Conservation (phyloP, 2,797 vertebrate genomes). For the Corythornis leucogaster region DNA sequence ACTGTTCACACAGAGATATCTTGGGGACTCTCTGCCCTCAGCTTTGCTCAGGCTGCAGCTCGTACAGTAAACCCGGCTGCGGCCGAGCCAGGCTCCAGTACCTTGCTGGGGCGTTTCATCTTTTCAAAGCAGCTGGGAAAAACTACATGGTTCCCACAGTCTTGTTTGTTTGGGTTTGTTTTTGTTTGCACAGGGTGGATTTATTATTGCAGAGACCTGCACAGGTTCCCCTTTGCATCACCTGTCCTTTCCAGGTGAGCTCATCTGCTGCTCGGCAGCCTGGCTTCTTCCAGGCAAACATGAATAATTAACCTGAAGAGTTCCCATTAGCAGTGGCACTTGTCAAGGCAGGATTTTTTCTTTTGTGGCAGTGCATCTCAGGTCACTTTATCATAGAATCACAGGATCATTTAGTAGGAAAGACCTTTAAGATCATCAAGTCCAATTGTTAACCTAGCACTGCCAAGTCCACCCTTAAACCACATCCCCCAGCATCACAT, state of each 20-base stretch:
- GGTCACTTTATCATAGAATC: neutral
- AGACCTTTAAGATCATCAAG: neutral
- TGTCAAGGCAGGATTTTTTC: neutral
- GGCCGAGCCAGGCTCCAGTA: slow-evolving; percentile 1
- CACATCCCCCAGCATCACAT: neutral
- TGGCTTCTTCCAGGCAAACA: neutral
- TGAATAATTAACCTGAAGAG: neutral
- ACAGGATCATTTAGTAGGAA: neutral
- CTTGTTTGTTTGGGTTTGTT: neutral
- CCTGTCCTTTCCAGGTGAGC: neutral
- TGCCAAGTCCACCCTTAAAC: neutral
- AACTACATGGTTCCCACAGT: accelerated
- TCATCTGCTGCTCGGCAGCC: neutral
- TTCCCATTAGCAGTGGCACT: neutral
- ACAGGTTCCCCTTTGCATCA: neutral
- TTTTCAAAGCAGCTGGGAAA: neutral
- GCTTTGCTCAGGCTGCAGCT: neutral
- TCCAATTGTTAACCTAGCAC: neutral
- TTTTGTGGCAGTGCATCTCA: neutral
- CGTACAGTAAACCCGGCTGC: neutral
- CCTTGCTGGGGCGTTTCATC: neutral
- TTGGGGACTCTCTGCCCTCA: accelerated
- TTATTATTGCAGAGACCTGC: neutral
- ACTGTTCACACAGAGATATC: neutral
- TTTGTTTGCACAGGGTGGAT: neutral